Base-by-base conservation (phyloP, 2,888 invertebrate genomes). In the Strigamia transsilvanica region DNA sequence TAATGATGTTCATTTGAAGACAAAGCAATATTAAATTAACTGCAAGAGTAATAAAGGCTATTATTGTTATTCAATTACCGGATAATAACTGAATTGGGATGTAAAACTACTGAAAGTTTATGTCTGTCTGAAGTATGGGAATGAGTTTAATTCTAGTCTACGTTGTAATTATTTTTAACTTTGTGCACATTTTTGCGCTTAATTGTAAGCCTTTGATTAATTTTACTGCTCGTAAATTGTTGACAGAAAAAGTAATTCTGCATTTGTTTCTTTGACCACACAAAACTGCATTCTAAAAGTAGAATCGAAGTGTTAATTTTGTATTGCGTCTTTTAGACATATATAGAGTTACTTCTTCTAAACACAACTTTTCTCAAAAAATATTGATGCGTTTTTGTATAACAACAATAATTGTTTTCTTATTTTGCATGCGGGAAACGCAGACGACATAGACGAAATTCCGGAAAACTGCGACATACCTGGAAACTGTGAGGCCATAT, bases 401-500 rank as follows among this genome's bases (percentile, higher is more conserved):
- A 5, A 38, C 10, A 6, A 10, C 5, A 56, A 6, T 56, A 3
- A n/a, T 18, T 51, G n/a, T 15, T 51, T n/a, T 56, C 18, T 18
- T 18, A 56, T 56, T 46, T 38, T 38, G 38, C 38, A 38, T 46
- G 15, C 12, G 7, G 7, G 12, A 12, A n/a, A n/a, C 5, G 13
- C 5, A 56, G 56, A 56, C n/a, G 21, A 56, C 3, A 18, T 56
- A 18, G 56, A 56, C 7, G 56, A 56, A 4, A 56, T 56, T 56
- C 56, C 56, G 9, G 56, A 56, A 56, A 56, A 9, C n/a, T 56
- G 56, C 18, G 56, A 56, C 18, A n/a, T 56, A 18, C 56, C 56
- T 56, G 56, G 56, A 56, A 56, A 56, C 7, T 56, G 56, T 18
- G 56, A 56, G 18, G 56, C 56, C n/a, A 56, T 56, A n/a, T 56